Conservation (phyloP, 2,113 vertebrate genomes). For the Upupa epops region DNA sequence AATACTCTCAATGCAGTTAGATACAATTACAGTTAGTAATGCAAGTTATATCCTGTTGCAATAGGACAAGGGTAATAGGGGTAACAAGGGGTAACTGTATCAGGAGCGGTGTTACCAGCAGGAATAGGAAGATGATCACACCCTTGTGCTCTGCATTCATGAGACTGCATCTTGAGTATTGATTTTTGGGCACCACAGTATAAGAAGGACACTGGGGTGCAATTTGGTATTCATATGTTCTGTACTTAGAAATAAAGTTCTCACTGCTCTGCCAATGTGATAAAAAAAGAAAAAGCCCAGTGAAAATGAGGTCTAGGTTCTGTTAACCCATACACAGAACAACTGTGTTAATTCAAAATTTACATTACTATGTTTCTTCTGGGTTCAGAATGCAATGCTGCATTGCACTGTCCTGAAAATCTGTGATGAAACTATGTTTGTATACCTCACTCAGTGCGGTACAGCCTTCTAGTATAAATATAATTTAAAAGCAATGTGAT, state of each 20-base stretch:
- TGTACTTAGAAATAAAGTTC: neutral
- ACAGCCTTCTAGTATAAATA: neutral
- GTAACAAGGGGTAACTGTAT: too few species aligned
- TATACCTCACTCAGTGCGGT: neutral
- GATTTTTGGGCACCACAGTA: too few species aligned
- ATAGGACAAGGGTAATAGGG: too few species aligned
- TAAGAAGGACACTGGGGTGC: too few species aligned
- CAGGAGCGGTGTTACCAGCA: too few species aligned
- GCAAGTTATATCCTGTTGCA: neutral
- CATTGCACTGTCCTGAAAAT: neutral
- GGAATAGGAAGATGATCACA: too few species aligned
- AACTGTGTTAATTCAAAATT: neutral
- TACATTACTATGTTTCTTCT: neutral
- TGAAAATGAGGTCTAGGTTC: neutral
- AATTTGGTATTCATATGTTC: neutral
- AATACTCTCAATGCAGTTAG: neutral
- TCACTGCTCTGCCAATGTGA: neutral
- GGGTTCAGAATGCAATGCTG: neutral
- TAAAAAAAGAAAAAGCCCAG: neutral
- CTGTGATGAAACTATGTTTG: neutral
- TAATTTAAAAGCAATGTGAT: neutral
- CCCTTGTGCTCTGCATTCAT: too few species aligned
- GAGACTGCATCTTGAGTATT: too few species aligned
- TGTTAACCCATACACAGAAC: neutral
- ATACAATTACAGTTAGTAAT: neutral